Base-by-base conservation (phyloP, 2,113 vertebrate genomes). In the Sapajus apella region DNA sequence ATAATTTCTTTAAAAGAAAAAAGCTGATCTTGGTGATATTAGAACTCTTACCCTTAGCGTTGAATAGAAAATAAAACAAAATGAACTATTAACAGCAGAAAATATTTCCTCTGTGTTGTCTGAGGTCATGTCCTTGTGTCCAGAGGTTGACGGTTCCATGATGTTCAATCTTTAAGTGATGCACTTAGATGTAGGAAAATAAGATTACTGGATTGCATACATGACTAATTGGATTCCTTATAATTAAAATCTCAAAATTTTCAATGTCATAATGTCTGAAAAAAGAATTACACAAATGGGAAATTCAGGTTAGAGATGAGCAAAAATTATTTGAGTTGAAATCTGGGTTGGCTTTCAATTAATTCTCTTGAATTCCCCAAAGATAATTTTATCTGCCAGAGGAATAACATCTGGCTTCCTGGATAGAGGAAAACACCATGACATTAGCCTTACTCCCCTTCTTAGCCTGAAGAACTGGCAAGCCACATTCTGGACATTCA, bases 1-100 rank as follows among this genome's bases (percentile, higher is more conserved):
- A 88, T 94, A 89, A 86, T 95, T 92, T 90, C 13, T 91, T 92
- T 94, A 45, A 76, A 77, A 47, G 61, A 52, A 37, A 40, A 70
- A 87, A 58, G 56, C 72, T 80, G 8, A 56, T 93, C 91, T 88
- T 75, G 80, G 10, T 87, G n/a, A 91, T 58, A 89, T 40, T 86
- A 93, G 50, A 81, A 86, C 56, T 55, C 37, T 86, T 93, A 93
- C 35, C 45, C 37, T 6, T 25, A 93, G 18, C 58, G 64, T 17
- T 79, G 43, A 80, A 58, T 45, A 92, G 52, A 43, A 64, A 37
- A 56, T 4, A 55, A 79, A 91, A 88, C 56, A 85, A 91, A 95
- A 83, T 23, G 40, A 91, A 89, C 52, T 86, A 80, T 35, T 82
- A 58, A 58, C 25, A 77, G 52, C 21, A 66, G 55, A 68, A 85